A percentile compares a stretch with the other conserved stretches of the same genome.
phyloP scores from a whole-genome alignment of 1,140 invertebrate genomes.

The Pectinophora gossypiella region DNA sequence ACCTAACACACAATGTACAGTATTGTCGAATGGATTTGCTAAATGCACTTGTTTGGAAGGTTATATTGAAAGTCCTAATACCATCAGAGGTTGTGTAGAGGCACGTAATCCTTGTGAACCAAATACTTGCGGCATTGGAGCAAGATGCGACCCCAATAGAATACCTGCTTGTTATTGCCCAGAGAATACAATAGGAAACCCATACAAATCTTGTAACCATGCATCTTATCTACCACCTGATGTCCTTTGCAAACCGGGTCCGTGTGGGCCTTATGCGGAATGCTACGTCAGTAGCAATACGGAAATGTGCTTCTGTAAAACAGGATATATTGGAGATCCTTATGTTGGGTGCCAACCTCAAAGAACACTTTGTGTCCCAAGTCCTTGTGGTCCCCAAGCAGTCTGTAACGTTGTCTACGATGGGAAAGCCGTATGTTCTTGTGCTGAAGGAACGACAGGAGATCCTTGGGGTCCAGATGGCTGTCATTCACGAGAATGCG shows the following conservation, averaged over 20 bases:
- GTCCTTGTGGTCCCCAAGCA: slow-evolving; percentile 87
- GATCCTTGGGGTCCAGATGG: slow-evolving; percentile 83
- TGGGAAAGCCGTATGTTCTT: slow-evolving; percentile 84
- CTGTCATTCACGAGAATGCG: slow-evolving; percentile 85
- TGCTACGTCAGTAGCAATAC: slow-evolving; percentile 86
- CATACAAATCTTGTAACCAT: slow-evolving; percentile 81
- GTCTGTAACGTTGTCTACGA: slow-evolving; percentile 80
- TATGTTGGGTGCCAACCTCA: slow-evolving; percentile 82
- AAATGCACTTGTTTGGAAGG: slow-evolving; percentile 91
- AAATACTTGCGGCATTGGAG: slow-evolving; percentile 87
- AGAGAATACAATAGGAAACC: slow-evolving; percentile 84
- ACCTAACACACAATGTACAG: slow-evolving; percentile 89
- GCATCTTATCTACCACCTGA: slow-evolving; percentile 74
- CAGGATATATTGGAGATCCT: slow-evolving; percentile 86
- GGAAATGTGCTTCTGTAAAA: slow-evolving; percentile 88
- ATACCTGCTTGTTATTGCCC: slow-evolving; percentile 89
- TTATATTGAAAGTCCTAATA: slow-evolving; percentile 90
- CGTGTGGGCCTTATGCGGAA: slow-evolving; percentile 86
- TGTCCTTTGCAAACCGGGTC: slow-evolving; percentile 83
- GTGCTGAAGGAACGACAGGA: slow-evolving; percentile 84
- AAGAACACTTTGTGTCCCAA: slow-evolving; percentile 82
- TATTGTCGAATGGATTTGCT: slow-evolving; percentile 87
- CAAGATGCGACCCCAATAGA: slow-evolving; percentile 86
- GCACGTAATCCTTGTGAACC: slow-evolving; percentile 87
- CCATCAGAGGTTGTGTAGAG: slow-evolving; percentile 88